Evolutionary conservation across 2,797 vertebrate species (phyloP).

Genomic region (Echeneis naucrates): DNA sequence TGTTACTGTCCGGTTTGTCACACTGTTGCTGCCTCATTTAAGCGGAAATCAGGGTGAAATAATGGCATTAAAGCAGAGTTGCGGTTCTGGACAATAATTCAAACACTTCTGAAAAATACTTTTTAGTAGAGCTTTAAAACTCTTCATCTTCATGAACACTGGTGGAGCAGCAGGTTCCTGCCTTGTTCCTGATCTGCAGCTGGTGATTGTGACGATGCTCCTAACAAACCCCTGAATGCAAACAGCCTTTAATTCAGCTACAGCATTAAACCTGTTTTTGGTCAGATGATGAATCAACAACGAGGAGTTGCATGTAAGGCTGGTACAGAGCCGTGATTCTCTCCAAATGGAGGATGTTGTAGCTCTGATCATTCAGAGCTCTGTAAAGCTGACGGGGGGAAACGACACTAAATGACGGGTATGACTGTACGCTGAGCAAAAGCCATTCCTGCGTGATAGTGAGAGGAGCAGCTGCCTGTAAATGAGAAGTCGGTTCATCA

Average conservation of each 20-base stretch:
- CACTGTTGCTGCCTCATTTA: no score
- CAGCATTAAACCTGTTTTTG: no score
- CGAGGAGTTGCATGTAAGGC: not conserved
- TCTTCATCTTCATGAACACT: not conserved
- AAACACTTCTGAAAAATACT: not conserved
- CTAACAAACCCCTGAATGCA: no score
- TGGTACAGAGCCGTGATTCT: not conserved
- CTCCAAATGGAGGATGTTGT: not conserved
- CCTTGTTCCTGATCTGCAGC: not conserved
- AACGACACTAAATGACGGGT: not conserved
- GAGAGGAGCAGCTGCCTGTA: constrained; percentile 58
- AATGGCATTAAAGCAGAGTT: not conserved
- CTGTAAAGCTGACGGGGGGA: not conserved
- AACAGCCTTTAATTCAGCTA: not conserved
- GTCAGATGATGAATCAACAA: not conserved
- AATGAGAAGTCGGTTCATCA: constrained; percentile 22
- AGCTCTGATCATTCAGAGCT: no score
- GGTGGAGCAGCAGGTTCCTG: not conserved
- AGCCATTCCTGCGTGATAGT: constrained; percentile 49
- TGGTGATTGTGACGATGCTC: not conserved
- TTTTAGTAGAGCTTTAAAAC: not conserved
- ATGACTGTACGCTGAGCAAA: constrained; percentile 39
- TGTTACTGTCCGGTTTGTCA: not conserved
- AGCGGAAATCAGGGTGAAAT: not conserved
- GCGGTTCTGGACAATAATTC: not conserved